Base-by-base conservation (phyloP, 2,888 invertebrate genomes). In the Cosmia pyralina region DNA sequence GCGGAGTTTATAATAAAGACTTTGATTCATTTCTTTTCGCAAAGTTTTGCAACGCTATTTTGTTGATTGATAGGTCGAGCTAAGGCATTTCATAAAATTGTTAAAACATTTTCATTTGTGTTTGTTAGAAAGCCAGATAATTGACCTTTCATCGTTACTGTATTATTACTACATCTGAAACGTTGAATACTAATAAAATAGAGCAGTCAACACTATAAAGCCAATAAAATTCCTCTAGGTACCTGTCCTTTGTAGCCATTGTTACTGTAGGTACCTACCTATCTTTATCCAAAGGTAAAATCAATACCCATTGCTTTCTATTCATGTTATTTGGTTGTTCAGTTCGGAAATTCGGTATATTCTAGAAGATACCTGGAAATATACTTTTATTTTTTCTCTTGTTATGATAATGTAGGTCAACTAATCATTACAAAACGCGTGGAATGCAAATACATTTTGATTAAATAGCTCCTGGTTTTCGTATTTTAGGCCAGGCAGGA, bases 201-300 rank as follows among this genome's bases (percentile, higher is more conserved):
- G 11, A 68, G 2, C 4, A 53, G 38, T 62, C 50, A 52, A 55
- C 38, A 66, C n/a, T 28, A 58, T 57, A 44, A 62, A 58, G 13
- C n/a, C 15, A 62, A 77, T 69, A 69, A 70, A 59, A 60, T 15
- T 15, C 46, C 38, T 68, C 4, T 58, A 50, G 58, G 48, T 28
- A 28, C 28, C 28, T 69, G 52, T 64, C 50, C 58, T 82, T 65
- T 41, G 63, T 46, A 22, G 34, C 22, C 4, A 64, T 66, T 69
- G 50, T 48, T 59, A 57, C 41, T 28, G 5, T 69, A 34, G 34
- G 34, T 34, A n/a, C n/a, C n/a, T n/a, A 38, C 38, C 38, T 6
- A 71, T 69, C 48, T 57, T 60, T 75, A 55, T 64, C 38, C 60
- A 58, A 65, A 71, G 59, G 63, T 66, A 63, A 83, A 83, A 83